Conservation (phyloP, 2,113 vertebrate species). For the Centrocercus urophasianus region DNA sequence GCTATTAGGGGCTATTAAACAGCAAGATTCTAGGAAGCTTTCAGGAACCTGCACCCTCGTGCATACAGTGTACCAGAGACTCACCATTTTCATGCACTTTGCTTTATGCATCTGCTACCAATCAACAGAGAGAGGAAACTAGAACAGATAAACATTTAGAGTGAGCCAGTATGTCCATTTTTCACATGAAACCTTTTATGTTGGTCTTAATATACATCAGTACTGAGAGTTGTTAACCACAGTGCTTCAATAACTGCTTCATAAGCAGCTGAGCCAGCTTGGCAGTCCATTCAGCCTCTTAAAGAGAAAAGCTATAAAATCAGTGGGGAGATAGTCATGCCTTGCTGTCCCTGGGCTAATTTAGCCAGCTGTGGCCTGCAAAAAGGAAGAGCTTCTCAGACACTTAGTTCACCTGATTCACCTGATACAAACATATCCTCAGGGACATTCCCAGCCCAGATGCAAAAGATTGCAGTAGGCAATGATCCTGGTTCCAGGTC, state of each 20-base stretch:
- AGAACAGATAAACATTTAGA: background rate
- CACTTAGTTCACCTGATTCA: background rate
- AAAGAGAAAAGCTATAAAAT: background rate
- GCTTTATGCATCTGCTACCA: background rate
- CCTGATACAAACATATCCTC: background rate
- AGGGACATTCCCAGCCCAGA: background rate
- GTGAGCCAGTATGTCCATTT: background rate
- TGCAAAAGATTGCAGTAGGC: background rate
- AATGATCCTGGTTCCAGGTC: background rate
- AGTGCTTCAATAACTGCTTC: background rate
- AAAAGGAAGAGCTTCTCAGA: background rate
- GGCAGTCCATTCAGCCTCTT: background rate
- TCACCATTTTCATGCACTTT: background rate
- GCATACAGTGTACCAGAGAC: background rate
- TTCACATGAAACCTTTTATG: background rate
- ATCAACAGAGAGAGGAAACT: background rate
- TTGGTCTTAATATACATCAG: background rate
- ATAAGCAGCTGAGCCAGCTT: background rate
- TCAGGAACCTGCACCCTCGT: background rate
- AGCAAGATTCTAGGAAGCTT: conserved; percentile 30
- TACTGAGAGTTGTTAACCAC: background rate
- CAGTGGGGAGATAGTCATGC: background rate
- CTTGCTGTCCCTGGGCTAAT: background rate
- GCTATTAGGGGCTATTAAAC: conserved; percentile 12
- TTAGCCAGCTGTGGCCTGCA: background rate